Conservation (phyloP, 2,113 vertebrate genomes). For the Ophiodon elongatus region DNA sequence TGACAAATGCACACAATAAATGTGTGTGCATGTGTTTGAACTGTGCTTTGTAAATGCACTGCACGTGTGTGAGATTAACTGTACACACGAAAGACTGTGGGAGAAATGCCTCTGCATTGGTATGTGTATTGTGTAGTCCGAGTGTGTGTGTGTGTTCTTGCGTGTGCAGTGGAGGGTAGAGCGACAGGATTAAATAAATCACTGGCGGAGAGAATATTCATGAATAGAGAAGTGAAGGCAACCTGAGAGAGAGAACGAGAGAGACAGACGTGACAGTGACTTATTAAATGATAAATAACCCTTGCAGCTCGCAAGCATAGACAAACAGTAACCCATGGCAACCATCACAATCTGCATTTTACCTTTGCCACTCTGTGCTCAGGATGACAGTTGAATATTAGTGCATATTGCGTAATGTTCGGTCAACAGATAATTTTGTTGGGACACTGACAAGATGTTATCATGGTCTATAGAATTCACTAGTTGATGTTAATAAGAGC, state of each 20-base stretch:
- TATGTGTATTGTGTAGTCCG: constrained; percentile 39
- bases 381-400: constrained; percentile 27
- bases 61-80: constrained; percentile 46
- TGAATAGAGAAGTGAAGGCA: constrained; percentile 69
- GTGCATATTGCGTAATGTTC: constrained; percentile 8
- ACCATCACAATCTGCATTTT: constrained; percentile 45
- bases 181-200: constrained; percentile 76
- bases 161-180: constrained; percentile 64
- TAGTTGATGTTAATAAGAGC: constrained; percentile 2
- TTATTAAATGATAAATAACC: constrained; percentile 75
- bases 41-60: constrained; percentile 33
- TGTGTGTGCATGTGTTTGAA: constrained; percentile 4
- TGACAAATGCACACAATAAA: constrained; percentile 70
- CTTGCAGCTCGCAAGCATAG: constrained; percentile 43
- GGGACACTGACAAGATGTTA: constrained; percentile 4
- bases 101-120: constrained; percentile 38
- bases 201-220: constrained; percentile 76
- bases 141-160: constrained; percentile 13
- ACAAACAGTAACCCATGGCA: constrained; percentile 73
- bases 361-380: neutral
- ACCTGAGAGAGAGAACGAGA: constrained; percentile 47
- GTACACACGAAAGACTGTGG: constrained; percentile 19
- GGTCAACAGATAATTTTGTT: constrained; percentile 8
- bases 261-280: constrained; percentile 57
- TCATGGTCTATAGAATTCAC: neutral